Evolutionary conservation across 2,113 vertebrate species (phyloP).

Genomic region (Corapipo altera): DNA sequence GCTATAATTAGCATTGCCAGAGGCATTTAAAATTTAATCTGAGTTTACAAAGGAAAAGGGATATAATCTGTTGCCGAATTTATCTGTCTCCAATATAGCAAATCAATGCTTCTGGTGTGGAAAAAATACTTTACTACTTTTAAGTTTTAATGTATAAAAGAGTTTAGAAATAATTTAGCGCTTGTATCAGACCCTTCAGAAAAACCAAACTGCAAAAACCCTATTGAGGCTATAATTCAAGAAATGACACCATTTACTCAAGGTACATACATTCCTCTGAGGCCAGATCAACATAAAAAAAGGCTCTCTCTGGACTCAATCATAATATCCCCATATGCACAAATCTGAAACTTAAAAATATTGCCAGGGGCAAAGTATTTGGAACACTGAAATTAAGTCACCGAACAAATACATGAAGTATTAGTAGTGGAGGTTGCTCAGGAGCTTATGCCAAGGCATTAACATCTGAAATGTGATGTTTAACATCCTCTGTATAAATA

Average conservation of each 20-base stretch:
- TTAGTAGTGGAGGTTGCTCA: not conserved
- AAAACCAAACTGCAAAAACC: not conserved
- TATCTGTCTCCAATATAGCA: not conserved
- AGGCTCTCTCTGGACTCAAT: not conserved
- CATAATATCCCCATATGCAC: not conserved
- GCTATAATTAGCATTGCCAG: not conserved
- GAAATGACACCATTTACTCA: constrained; percentile 26
- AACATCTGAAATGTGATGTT: constrained; percentile 17
- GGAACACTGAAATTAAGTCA: constrained; percentile 48
- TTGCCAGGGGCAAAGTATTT: constrained; percentile 23
- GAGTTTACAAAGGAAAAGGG: not conserved
- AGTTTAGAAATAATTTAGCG: not conserved
- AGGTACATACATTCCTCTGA: constrained; percentile 11
- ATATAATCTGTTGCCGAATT: not conserved
- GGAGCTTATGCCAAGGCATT: constrained; percentile 26
- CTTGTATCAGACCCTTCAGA: not conserved
- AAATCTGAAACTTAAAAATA: constrained; percentile 44
- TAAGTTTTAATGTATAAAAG: not conserved
- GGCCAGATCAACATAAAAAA: constrained; percentile 20
- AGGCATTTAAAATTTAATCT: not conserved
- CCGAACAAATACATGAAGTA: constrained; percentile 46
- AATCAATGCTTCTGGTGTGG: not conserved
- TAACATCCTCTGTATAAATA: not conserved
- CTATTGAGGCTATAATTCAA: not conserved
- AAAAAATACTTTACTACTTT: not conserved